Evolutionary conservation across 2,888 invertebrate genomes (phyloP).

Genomic region (Minunthozetes semirufus): DNA sequence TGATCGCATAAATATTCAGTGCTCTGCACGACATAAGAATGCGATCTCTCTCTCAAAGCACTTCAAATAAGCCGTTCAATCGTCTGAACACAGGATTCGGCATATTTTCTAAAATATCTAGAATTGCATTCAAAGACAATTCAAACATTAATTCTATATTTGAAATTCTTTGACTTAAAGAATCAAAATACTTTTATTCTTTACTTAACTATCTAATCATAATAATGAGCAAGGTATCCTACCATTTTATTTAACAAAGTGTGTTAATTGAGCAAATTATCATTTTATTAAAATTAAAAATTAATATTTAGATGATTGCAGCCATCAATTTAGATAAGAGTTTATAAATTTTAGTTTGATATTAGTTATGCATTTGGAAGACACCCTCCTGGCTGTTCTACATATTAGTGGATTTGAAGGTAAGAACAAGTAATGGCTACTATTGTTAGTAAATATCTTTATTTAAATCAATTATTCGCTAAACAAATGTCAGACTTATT

Average conservation of each 20-base stretch:
- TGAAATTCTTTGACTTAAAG: background rate
- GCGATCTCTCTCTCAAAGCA: background rate
- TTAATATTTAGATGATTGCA: no score
- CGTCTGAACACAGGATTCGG: background rate
- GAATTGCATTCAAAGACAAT: slow-evolving; percentile 2
- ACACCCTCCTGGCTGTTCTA: no score
- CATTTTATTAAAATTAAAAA: no score
- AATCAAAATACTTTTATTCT: background rate
- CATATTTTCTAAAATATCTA: background rate
- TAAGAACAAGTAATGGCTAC: background rate
- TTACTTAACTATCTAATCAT: background rate
- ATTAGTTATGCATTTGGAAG: no score
- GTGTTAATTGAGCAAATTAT: no score
- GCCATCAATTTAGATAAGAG: no score
- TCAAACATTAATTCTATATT: background rate
- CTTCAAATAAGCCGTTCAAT: slow-evolving; percentile 27
- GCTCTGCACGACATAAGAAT: slow-evolving; percentile 29
- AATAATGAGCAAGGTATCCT: no score
- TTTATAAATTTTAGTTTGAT: no score
- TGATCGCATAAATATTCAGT: slow-evolving; percentile 9
- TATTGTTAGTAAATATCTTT: slow-evolving; percentile 21
- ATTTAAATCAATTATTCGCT: background rate
- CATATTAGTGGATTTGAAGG: no score
- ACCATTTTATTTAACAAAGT: no score
- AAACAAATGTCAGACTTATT: background rate